These are phyloP conservation scores for Helogale parvula DNA, from an alignment of 2,113 vertebrate genomes.

Conservation along the genomic window DNA sequence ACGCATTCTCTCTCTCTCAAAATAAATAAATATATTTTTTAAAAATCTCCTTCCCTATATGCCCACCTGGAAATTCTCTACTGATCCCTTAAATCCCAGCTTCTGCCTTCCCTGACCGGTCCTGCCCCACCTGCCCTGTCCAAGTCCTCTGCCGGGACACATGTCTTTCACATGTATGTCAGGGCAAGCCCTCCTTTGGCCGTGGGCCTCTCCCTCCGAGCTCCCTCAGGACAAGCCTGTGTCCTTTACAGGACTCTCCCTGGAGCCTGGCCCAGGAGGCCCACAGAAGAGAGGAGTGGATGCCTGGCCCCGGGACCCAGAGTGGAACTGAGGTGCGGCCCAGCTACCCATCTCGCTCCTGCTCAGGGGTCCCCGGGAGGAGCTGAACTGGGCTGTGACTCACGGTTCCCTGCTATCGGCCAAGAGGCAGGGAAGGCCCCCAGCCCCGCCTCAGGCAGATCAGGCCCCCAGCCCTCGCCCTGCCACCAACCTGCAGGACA, in stretches of 20 bases:
- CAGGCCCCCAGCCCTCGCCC: neutral
- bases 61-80: neutral
- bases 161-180: neutral
- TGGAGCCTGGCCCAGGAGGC: neutral
- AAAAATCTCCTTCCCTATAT: neutral
- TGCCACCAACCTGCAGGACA: neutral
- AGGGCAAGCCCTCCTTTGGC: neutral
- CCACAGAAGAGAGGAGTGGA: neutral
- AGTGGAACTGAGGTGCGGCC: conserved; percentile 59
- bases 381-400: neutral
- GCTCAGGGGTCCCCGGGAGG: neutral
- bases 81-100: neutral
- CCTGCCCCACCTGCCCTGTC: neutral
- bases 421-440: neutral
- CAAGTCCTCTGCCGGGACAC: too few relatives aligned
- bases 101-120: neutral
- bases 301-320: conserved; percentile 13
- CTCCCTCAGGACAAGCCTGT: neutral
- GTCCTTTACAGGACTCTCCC: neutral
- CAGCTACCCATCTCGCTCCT: neutral
- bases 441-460: neutral
- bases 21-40: too few relatives aligned
- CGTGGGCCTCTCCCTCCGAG: neutral
- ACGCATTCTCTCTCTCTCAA: too few relatives aligned
- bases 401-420: neutral